These are phyloP conservation scores for Lagopus leucura DNA, from an alignment of 2,113 vertebrate species.

Conservation along the genomic window DNA sequence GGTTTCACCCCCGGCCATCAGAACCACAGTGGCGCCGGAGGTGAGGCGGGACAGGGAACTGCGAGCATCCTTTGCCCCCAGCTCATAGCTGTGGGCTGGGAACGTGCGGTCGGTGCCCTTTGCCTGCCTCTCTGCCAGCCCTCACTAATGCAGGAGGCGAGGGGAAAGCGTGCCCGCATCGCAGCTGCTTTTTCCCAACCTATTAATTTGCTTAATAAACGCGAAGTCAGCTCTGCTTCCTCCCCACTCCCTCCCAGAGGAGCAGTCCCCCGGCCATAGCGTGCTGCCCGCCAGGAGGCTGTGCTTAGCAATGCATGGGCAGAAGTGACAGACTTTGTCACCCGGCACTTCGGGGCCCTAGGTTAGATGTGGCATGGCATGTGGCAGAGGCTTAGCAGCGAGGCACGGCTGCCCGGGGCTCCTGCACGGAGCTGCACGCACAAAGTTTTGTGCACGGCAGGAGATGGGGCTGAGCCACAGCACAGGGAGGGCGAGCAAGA, in stretches of 20 bases:
- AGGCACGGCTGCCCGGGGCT: slow-evolving; percentile 15
- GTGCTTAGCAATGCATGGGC: neutral
- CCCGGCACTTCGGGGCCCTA: neutral
- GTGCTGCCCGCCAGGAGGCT: neutral
- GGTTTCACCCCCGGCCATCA: neutral
- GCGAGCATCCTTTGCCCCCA: neutral
- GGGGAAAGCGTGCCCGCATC: neutral
- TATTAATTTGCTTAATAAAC: slow-evolving; percentile 50
- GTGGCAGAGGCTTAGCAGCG: slow-evolving; percentile 20
- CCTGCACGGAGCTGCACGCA: neutral
- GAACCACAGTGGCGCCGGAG: rapidly evolving
- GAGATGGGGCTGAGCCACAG: neutral
- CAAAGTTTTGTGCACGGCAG: neutral
- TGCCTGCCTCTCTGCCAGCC: neutral
- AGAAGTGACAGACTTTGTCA: slow-evolving; percentile 19
- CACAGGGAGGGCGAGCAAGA: neutral
- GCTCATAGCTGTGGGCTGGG: neutral
- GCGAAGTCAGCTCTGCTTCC: slow-evolving; percentile 1
- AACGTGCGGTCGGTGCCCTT: rapidly evolving
- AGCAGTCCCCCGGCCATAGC: neutral
- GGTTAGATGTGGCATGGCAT: neutral
- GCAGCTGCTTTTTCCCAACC: neutral
- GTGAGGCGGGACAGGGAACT: no score
- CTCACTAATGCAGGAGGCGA: neutral
- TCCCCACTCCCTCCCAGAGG: neutral